Base-by-base conservation (phyloP, 1,140 invertebrate genomes). In the Drosophila erecta region DNA sequence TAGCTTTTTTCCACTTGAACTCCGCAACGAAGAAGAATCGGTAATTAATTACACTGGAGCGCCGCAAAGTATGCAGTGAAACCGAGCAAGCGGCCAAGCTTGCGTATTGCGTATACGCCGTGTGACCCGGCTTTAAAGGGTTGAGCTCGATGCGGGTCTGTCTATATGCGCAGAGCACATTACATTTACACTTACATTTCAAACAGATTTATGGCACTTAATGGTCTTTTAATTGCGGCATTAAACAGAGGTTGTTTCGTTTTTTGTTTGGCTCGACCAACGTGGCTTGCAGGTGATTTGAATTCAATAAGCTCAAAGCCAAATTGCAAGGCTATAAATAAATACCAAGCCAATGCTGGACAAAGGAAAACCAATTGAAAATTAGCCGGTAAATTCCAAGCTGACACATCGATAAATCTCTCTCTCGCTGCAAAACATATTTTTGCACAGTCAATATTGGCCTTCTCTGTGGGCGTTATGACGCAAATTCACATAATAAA, bases 171-270 rank as follows among this genome's bases (percentile, higher is more conserved):
- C 41, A 41, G 10, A 24, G 15, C 67, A 17, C 17, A 17, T 17
- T 17, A 17, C 17, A 60, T 76, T 67, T 76, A 17, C 17, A 60
- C 76, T 67, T 76, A 76, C 57, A 76, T 53, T 58, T 30, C 55
- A 67, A 76, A 67, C 43, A 76, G 72, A 76, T 76, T 76, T 59
- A 76, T 76, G 55, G 37, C 2, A 24, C 38, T 51, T 57, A 76
- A 76, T 76, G 60, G 50, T 40, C 67, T 69, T 76, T 61, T 76
- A 76, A 76, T 76, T 76, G 53, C 55, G 17, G 49, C 41, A 67
- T 76, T 54, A 67, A 76, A 40, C 11, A 41, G 49, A 24, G 15
- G 40, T 35, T 2, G 30, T 8, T 5, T 17, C 17, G 17, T 30
- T 35, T 57, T 38, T 5, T 41, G 38, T 4, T 41, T 35, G 12